A percentile compares a stretch with the other conserved stretches of the same genome.
These are phyloP conservation scores for Dunckerocampus dactyliophorus DNA, from an alignment of 2,113 vertebrate species.

Conservation along the genomic window DNA sequence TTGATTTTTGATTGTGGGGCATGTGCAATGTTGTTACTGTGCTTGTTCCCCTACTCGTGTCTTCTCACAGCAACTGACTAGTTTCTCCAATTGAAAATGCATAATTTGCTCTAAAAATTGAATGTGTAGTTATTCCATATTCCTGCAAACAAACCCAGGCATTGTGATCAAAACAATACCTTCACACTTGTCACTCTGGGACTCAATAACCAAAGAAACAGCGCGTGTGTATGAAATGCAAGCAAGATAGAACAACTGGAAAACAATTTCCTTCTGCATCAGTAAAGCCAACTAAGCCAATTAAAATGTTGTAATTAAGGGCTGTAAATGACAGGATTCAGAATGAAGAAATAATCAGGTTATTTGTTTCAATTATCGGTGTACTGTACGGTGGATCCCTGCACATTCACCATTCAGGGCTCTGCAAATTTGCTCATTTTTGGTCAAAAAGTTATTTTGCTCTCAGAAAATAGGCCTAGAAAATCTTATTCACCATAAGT, in stretches of 20 bases:
- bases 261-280: not conserved
- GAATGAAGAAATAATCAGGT: no score
- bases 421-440: no score
- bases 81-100: no score
- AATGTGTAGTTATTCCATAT: not conserved
- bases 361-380: no score
- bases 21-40: no score
- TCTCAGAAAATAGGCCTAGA: no score
- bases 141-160: not conserved
- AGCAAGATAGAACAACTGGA: not conserved
- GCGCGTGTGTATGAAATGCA: not conserved
- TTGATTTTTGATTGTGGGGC: no score
- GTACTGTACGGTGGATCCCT: no score
- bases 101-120: not conserved
- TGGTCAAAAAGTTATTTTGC: not conserved
- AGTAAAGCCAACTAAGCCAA: not conserved
- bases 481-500: no score
- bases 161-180: not conserved
- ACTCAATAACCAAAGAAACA: not conserved
- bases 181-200: not conserved
- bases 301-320: not conserved
- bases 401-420: no score
- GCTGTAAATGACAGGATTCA: not conserved
- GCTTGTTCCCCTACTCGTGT: no score
- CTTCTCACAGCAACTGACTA: no score